Conservation (phyloP, 2,888 invertebrate genomes). For the Lutraria lutraria region DNA sequence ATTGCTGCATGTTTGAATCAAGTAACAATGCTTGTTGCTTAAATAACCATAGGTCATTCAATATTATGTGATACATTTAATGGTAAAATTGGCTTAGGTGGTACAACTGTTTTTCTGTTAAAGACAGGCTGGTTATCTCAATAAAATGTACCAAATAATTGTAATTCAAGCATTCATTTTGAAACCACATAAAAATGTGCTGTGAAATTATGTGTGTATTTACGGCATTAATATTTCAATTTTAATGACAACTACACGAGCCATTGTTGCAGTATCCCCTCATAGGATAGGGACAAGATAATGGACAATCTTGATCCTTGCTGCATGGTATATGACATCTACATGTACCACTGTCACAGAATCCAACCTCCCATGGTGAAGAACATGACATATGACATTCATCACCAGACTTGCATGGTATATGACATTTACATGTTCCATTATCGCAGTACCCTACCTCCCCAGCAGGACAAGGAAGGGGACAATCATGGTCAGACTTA, state of each 20-base stretch:
- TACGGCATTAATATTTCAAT: no score
- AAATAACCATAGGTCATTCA: no score
- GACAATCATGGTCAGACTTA: slow-evolving; percentile 18
- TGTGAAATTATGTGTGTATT: no score
- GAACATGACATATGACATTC: slow-evolving; percentile 27
- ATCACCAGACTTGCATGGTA: not conserved
- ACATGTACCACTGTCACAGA: not conserved
- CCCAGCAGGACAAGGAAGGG: not conserved
- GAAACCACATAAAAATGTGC: no score
- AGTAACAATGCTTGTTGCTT: no score
- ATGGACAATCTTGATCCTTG: slow-evolving; percentile 18
- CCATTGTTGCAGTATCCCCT: slow-evolving; percentile 30
- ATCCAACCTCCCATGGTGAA: slow-evolving; percentile 1
- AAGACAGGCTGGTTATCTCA: no score
- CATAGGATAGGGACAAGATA: slow-evolving; percentile 26
- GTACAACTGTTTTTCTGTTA: no score
- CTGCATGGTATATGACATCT: slow-evolving; percentile 2
- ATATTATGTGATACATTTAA: no score
- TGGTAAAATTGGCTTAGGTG: no score
- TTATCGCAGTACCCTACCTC: slow-evolving; percentile 25
- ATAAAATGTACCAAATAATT: no score
- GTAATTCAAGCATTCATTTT: no score
- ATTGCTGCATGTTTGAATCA: no score
- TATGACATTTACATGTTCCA: slow-evolving; percentile 19
- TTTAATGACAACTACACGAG: not conserved